Conservation (phyloP, 1,140 invertebrate species). For the Temnothorax longispinosus region DNA sequence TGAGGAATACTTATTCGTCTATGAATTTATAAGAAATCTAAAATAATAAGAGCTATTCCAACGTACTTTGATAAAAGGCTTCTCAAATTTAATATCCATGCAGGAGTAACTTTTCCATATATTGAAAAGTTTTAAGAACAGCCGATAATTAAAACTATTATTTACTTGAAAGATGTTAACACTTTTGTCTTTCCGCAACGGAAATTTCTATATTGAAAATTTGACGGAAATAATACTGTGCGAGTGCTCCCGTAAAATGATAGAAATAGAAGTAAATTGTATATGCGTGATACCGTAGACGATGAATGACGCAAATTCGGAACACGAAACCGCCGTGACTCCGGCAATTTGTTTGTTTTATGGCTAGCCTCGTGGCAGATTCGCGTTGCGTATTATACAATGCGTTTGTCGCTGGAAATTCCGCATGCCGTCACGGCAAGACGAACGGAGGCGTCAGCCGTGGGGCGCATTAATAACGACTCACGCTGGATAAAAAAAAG, state of each 20-base stretch:
- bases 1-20: conserved; percentile 15
- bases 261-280: background rate
- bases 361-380: conserved; percentile 11
- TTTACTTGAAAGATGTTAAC: background rate
- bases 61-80: background rate
- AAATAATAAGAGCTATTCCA: background rate
- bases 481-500: conserved; percentile 2
- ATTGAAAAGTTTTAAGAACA: background rate
- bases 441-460: conserved; percentile 43
- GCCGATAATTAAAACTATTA: background rate
- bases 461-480: conserved; percentile 51
- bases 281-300: conserved; percentile 3
- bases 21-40: conserved; percentile 13
- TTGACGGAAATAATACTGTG: background rate
- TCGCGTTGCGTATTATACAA: conserved; percentile 50
- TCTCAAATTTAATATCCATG: background rate
- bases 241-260: background rate
- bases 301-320: conserved; percentile 40
- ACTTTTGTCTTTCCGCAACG: background rate
- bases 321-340: conserved; percentile 23
- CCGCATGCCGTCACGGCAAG: conserved; percentile 26
- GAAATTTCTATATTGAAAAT: background rate
- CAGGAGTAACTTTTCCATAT: too few relatives aligned
- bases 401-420: conserved; percentile 53
- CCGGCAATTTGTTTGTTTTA: conserved; percentile 52